These are phyloP conservation scores for Hemibagrus guttatus DNA, from an alignment of 2,797 vertebrate species.

Conservation along the genomic window DNA sequence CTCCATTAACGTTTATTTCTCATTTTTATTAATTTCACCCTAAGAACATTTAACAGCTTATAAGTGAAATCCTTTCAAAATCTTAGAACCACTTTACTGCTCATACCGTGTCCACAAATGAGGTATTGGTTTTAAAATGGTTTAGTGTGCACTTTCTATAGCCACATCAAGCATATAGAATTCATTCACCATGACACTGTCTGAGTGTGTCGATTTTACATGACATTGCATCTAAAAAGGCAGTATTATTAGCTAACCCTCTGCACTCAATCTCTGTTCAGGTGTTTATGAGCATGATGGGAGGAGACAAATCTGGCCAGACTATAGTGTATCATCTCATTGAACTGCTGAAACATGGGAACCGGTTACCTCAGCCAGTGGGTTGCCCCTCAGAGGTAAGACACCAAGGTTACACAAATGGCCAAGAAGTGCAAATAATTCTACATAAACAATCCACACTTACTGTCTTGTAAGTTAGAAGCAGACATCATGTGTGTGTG, in stretches of 20 bases:
- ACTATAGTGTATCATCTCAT: conserved; percentile 98
- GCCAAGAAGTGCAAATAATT: background rate
- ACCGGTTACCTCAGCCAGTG: conserved; percentile 85
- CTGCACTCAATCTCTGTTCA: conserved; percentile 55
- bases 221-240: background rate
- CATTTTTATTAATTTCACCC: background rate
- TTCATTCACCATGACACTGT: background rate
- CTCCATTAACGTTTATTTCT: conserved; percentile 1
- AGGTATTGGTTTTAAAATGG: background rate
- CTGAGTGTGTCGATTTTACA: background rate
- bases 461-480: background rate
- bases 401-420: background rate
- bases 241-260: background rate
- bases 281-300: conserved; percentile 98
- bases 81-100: background rate
- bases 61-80: background rate
- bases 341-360: conserved; percentile 87
- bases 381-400: conserved; percentile 88
- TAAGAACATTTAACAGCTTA: background rate
- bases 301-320: conserved; percentile 96
- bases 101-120: background rate
- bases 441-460: background rate
- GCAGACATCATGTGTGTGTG: background rate
- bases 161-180: background rate
- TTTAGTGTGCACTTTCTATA: background rate